A percentile compares a stretch with the other conserved stretches of the same genome.
Conservation (phyloP, 2,888 invertebrate genomes). For the Mystacides longicornis region DNA sequence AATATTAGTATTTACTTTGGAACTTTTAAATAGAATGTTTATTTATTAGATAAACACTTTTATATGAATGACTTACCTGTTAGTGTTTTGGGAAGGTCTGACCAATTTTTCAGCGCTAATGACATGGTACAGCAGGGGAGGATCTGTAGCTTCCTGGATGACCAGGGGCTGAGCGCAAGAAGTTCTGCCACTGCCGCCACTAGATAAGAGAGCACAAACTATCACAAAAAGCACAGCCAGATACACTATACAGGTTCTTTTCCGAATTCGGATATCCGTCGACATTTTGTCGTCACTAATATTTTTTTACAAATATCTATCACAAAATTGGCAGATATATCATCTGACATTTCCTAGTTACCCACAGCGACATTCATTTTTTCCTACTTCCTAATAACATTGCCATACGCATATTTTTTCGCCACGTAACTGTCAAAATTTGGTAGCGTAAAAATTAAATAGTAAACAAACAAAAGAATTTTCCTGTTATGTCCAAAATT, state of each 20-base stretch:
- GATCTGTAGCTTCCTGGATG: slow-evolving; percentile 33
- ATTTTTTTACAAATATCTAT: background rate
- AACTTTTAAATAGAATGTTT: too few relatives aligned
- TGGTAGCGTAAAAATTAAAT: too few relatives aligned
- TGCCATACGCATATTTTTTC: too few relatives aligned
- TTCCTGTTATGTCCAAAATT: too few relatives aligned
- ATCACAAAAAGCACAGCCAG: slow-evolving; percentile 12
- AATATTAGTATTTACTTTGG: too few relatives aligned
- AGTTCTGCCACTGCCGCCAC: slow-evolving; percentile 9
- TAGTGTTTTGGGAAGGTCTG: slow-evolving; percentile 84
- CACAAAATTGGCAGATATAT: background rate
- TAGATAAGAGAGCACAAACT: slow-evolving; percentile 18
- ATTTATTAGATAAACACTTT: too few relatives aligned
- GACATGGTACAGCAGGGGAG: slow-evolving; percentile 80
- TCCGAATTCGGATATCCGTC: slow-evolving; percentile 22
- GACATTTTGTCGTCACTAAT: slow-evolving; percentile 15
- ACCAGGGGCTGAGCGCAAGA: slow-evolving; percentile 11
- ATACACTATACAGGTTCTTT: slow-evolving; percentile 16
- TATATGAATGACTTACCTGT: slow-evolving; percentile 48
- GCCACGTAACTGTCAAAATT: too few relatives aligned
- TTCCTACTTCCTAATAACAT: background rate
- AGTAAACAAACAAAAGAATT: too few relatives aligned
- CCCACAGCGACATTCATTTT: background rate
- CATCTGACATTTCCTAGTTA: background rate
- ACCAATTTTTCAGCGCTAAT: slow-evolving; percentile 71